phyloP scores from a whole-genome alignment of 2,797 vertebrate species.

The Takifugu rubripes region DNA sequence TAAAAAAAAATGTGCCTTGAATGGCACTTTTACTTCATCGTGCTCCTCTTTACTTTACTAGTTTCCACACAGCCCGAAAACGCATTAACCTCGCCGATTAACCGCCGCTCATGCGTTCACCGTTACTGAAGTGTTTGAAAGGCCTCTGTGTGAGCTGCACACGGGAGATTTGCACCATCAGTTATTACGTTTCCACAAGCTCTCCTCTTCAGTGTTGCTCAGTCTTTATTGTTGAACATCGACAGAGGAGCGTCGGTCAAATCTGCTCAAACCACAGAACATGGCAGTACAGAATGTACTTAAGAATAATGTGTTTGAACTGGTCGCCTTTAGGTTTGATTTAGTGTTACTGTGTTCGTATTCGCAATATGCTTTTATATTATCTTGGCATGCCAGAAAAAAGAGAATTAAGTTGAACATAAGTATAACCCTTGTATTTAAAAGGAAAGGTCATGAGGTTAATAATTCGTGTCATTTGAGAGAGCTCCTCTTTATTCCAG shows the following conservation, averaged over 20 bases:
- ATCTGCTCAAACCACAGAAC: not conserved
- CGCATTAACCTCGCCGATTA: constrained; percentile 23
- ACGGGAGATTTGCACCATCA: constrained; percentile 23
- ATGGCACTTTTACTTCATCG: constrained; percentile 19
- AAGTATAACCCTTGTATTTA: no score
- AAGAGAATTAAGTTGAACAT: constrained; percentile 14
- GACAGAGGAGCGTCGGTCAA: constrained; percentile 32
- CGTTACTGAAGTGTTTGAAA: constrained; percentile 37
- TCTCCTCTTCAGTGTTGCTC: constrained; percentile 45
- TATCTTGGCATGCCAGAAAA: constrained; percentile 20
- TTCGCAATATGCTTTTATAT: not conserved
- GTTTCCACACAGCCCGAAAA: not conserved
- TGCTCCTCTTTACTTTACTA: constrained; percentile 21
- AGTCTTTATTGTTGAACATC: constrained; percentile 42
- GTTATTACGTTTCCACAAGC: constrained; percentile 39
- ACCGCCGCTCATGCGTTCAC: constrained; percentile 23
- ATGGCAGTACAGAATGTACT: constrained; percentile 25
- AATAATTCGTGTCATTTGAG: no score
- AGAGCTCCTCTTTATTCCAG: constrained; percentile 23
- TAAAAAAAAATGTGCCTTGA: constrained; percentile 36
- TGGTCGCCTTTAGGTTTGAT: constrained; percentile 20
- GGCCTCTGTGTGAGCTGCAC: constrained; percentile 1
- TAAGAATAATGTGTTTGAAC: constrained; percentile 17
- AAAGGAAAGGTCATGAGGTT: no score
- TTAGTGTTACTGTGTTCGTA: no score